Evolutionary conservation across 2,888 invertebrate genomes (phyloP).

Genomic region (Serrognathus titanus): DNA sequence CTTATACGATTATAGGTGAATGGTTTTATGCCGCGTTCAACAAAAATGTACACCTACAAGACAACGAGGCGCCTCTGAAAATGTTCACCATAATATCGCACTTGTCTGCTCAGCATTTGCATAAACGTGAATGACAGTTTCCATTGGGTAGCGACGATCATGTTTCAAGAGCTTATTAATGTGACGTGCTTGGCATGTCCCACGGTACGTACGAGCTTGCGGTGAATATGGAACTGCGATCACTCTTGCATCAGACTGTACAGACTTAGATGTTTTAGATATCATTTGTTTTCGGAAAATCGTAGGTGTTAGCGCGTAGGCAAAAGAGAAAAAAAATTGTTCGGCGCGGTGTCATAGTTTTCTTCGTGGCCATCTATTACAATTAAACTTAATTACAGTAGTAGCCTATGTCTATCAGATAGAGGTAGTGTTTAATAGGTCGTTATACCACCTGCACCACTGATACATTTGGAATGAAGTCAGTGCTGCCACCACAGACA

Average conservation of each 20-base stretch:
- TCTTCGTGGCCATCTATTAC: conserved; percentile 33
- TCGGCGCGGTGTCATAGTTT: conserved; percentile 7
- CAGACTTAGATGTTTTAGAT: background rate
- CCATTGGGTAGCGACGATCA: conserved; percentile 31
- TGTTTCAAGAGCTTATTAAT: conserved; percentile 36
- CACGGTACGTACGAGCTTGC: background rate
- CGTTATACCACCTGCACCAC: conserved; percentile 38
- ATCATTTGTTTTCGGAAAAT: background rate
- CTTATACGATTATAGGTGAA: no score
- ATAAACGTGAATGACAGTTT: conserved; percentile 41
- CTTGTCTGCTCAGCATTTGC: conserved; percentile 34
- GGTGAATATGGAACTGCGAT: conserved; percentile 6
- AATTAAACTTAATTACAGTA: conserved; percentile 38
- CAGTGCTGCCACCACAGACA: conserved; percentile 23
- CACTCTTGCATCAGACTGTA: conserved; percentile 21
- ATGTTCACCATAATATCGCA: conserved; percentile 26
- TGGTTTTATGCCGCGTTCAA: no score
- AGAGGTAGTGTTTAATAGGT: conserved; percentile 35
- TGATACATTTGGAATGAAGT: conserved; percentile 36
- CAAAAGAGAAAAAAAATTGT: background rate
- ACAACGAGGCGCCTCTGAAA: conserved; percentile 19
- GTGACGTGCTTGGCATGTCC: conserved; percentile 27
- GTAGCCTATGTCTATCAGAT: conserved; percentile 33
- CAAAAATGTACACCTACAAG: no score
- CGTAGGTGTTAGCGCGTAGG: background rate